Base-by-base conservation (phyloP, 2,888 invertebrate species). In the Shargacucullia verbasci region DNA sequence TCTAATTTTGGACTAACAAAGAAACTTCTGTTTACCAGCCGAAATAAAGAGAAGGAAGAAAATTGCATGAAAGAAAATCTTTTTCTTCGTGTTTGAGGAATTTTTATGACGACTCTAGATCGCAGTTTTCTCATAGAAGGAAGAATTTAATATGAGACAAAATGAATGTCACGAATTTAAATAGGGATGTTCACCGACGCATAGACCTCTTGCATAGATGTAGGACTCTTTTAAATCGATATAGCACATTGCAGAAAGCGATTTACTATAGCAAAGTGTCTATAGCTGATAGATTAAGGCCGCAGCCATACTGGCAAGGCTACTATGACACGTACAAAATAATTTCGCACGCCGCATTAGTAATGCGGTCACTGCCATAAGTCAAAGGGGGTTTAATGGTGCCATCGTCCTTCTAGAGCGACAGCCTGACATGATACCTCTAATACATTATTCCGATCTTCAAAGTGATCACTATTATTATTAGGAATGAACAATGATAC, bases 281-380 rank as follows among this genome's bases (percentile, higher is more conserved):
- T 34, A 61, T 46, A 50, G 44, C 34, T 33, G 31, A 33, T 20
- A 37, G 58, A 70, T 66, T 70, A 60, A 66, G 67, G 71, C 44
- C 53, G 20, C 20, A 31, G 10, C 13, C 29, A 31, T 31, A 46
- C 65, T 39, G 27, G 34, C 12, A 38, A 43, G 49, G 48, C 43
- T 33, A 47, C 67, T 56, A 59, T 33, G 71, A 49, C 71, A 55
- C 33, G 34, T 37, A 50, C 43, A 54, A 53, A 47, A 47, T 40
- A 46, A 46, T 25, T 56, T 33, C 46, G 49, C 48, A 38, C 57
- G 52, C 48, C 56, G 70, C 56, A 50, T 47, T 35, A 39, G 11
- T 38, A 67, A 58, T 67, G 48, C 57, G 67, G 57, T 58, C 57
- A 50, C 20, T 15, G 31, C 40, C 38, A 46, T 63, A 62, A 43